These are phyloP conservation scores for Hirtodrosophila trivittata DNA, from an alignment of 2,888 invertebrate genomes.

Conservation along the genomic window DNA sequence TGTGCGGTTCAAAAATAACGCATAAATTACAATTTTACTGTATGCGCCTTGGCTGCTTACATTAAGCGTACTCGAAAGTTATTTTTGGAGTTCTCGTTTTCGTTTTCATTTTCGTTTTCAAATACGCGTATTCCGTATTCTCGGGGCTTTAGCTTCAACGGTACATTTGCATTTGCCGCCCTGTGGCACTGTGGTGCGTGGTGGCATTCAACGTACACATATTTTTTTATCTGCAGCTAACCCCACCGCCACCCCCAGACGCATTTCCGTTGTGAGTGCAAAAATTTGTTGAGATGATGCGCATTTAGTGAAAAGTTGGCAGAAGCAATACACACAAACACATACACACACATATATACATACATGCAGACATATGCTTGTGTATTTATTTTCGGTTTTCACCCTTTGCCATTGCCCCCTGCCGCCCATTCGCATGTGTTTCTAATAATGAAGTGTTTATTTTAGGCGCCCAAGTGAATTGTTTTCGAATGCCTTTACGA, in stretches of 20 bases:
- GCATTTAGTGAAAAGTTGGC: constrained; percentile 11
- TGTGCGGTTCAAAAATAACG: constrained; percentile 15
- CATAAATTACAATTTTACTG: constrained; percentile 43
- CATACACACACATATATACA: neutral
- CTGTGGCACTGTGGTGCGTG: constrained; percentile 1
- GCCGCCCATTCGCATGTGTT: constrained; percentile 56
- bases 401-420: constrained; percentile 15
- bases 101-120: constrained; percentile 28
- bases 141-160: constrained; percentile 37
- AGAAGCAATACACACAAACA: neutral
- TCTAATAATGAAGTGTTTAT: constrained; percentile 78
- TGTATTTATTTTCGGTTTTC: constrained; percentile 48
- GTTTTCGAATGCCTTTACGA: constrained; percentile 40
- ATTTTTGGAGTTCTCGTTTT: constrained; percentile 59
- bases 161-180: constrained; percentile 45
- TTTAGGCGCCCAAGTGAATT: constrained; percentile 62
- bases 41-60: constrained; percentile 44
- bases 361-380: neutral
- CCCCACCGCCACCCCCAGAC: neutral
- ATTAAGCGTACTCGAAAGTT: constrained; percentile 42
- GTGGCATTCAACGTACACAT: neutral
- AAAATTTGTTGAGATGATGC: constrained; percentile 21
- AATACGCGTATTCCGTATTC: constrained; percentile 11
- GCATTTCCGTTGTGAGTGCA: constrained; percentile 54
- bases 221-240: constrained; percentile 10